A percentile compares a stretch with the other conserved stretches of the same genome.
These are phyloP conservation scores for Urocolius indicus DNA, from an alignment of 2,113 vertebrate species.

Conservation along the genomic window DNA sequence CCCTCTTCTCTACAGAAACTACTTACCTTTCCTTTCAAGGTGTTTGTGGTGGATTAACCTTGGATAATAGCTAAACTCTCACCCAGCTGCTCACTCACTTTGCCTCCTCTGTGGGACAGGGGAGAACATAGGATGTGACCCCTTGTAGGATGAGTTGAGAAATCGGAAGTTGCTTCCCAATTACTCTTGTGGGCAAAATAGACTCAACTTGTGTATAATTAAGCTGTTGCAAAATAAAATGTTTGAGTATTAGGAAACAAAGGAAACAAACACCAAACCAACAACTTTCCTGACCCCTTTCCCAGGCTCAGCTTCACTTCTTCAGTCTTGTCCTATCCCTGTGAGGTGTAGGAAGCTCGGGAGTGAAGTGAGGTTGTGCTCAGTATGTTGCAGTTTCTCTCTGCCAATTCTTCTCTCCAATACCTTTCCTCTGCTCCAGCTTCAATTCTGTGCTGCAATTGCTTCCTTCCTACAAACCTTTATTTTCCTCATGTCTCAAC, in stretches of 20 bases:
- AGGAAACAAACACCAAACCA: not conserved
- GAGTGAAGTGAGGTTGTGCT: no score
- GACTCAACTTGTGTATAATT: not conserved
- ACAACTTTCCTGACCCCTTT: not conserved
- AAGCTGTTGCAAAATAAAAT: not conserved
- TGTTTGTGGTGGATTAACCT: not conserved
- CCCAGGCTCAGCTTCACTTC: not conserved
- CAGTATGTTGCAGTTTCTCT: not conserved
- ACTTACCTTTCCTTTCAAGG: not conserved
- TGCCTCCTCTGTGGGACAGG: not conserved
- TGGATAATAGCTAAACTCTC: not conserved
- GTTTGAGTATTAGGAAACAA: not conserved
- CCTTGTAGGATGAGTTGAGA: not conserved
- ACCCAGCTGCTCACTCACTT: not conserved
- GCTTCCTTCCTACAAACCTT: not conserved
- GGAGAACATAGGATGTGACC: not conserved
- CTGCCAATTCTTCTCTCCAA: not conserved
- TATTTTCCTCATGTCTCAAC: not conserved
- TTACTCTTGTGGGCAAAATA: not conserved
- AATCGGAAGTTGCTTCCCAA: not conserved
- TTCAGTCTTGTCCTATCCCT: not conserved
- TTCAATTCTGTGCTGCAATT: not conserved
- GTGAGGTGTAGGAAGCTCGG: rapidly evolving
- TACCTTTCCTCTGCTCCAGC: not conserved
- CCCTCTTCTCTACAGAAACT: not conserved